A percentile compares a stretch with the other conserved stretches of the same genome.
Evolutionary conservation across 2,113 vertebrate species (phyloP).

Genomic region (Stegostoma tigrinum): DNA sequence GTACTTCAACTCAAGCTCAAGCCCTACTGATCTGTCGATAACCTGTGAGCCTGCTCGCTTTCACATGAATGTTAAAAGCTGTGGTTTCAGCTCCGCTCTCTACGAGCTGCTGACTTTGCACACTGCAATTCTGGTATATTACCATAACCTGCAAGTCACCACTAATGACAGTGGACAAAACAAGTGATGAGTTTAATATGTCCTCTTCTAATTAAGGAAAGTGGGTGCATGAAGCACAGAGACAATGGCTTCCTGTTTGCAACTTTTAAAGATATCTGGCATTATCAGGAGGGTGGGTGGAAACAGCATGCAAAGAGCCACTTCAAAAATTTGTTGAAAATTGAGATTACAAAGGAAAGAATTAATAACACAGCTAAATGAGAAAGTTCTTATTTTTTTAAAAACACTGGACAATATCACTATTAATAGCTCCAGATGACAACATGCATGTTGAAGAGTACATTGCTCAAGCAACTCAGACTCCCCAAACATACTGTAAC

Average conservation of each 20-base stretch:
- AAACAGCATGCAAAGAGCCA: conserved; percentile 16
- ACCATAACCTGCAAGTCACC: neutral
- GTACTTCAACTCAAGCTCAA: neutral
- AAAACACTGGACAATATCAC: neutral
- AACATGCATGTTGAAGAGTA: neutral
- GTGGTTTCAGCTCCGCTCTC: neutral
- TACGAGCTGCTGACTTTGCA: neutral
- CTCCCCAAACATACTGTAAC: neutral
- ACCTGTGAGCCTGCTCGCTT: neutral
- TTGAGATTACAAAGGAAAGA: neutral
- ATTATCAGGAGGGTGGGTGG: conserved; percentile 30
- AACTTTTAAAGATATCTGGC: conserved; percentile 23
- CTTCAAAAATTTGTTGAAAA: neutral
- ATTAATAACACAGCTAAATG: neutral
- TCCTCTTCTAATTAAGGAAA: conserved; percentile 24
- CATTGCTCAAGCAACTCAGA: neutral
- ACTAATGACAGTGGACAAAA: neutral
- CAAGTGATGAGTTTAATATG: neutral
- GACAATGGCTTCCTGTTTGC: conserved; percentile 34
- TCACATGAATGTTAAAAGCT: neutral
- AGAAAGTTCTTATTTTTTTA: neutral
- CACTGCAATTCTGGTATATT: neutral
- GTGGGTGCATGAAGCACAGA: conserved; percentile 27
- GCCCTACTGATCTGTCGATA: neutral
- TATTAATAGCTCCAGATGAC: neutral